Conservation (phyloP, 2,113 vertebrate species). For the Eurystomus gularis region DNA sequence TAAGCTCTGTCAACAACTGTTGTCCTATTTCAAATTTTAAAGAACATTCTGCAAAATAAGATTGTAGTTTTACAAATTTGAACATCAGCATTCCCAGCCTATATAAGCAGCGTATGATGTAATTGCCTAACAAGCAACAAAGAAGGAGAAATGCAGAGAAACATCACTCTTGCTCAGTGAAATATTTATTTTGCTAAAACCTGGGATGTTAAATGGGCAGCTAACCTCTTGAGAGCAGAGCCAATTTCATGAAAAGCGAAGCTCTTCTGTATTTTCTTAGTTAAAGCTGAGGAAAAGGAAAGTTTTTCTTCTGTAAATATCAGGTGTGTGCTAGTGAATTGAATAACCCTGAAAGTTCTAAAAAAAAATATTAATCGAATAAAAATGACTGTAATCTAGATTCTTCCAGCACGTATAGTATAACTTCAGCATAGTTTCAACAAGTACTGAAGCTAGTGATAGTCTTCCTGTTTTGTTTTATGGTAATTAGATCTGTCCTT, state of each 20-base stretch:
- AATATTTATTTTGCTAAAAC: neutral
- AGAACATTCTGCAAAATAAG: neutral
- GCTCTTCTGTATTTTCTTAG: neutral
- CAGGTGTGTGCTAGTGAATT: neutral
- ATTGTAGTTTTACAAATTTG: neutral
- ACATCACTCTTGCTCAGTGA: neutral
- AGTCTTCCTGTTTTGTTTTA: neutral
- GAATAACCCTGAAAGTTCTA: neutral
- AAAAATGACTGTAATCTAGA: neutral
- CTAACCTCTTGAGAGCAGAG: neutral
- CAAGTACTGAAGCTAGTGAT: neutral
- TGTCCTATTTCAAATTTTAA: conserved; percentile 32
- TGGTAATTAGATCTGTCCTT: neutral
- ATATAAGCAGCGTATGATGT: neutral
- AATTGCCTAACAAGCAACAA: neutral
- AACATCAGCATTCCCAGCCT: neutral
- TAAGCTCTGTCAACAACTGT: conserved; percentile 33
- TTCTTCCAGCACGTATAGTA: neutral
- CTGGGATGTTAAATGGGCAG: neutral
- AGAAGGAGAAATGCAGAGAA: neutral
- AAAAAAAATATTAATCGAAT: neutral
- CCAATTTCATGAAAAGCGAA: neutral
- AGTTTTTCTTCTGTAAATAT: neutral
- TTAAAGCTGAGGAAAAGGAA: neutral
- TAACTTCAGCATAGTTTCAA: neutral